Evolutionary conservation across 2,888 invertebrate species (phyloP), one percentile per base, ranked within the genome.

Genomic region (Himalopsyche japonica): DNA sequence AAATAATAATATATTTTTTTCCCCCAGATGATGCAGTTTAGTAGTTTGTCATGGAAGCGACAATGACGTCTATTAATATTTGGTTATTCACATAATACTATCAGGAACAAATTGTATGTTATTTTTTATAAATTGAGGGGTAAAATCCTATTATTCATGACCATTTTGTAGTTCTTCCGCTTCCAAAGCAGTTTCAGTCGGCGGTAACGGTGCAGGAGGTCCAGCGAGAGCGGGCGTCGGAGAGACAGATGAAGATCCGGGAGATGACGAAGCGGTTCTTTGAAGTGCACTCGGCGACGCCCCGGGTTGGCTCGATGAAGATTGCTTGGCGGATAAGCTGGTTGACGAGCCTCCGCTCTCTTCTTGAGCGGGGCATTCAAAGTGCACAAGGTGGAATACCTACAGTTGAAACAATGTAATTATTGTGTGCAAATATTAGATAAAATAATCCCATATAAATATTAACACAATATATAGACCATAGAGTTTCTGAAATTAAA

Each of bases 351-450:
- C 70, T 15, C 47, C 43, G n/a, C 81, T 77, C 12, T 92, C 92
- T 88, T 91, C 91, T 88, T 95, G 95, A 43, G 97, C 95, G 7
- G 99, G 99, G 88, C 98, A 98, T 92, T 99, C 99, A 91, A 99
- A 96, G 92, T 99, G 99, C 82, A 99, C 99, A 90, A 98, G 96
- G 90, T 99, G 99, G 91, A 99, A 99, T 83, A 98, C 98, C 97
- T 98, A 88, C 3, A 89, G 88, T 64, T 81, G 27, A 57, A 27
- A 27, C 32, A 76, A 10, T 30, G 30, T 30, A 76, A 8, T 76
- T 5, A n/a, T n/a, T n/a, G 2, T 30, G n/a, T n/a, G 30, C 6
- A 30, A 10, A 37, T 37, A 37, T 10, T 37, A 7, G 10, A 37
- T 1, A 7, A 37, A 37, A 37, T 37, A 37, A 37, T 37, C 10